Conservation (phyloP, 2,797 vertebrate species). For the Arnoldichthys spilopterus region DNA sequence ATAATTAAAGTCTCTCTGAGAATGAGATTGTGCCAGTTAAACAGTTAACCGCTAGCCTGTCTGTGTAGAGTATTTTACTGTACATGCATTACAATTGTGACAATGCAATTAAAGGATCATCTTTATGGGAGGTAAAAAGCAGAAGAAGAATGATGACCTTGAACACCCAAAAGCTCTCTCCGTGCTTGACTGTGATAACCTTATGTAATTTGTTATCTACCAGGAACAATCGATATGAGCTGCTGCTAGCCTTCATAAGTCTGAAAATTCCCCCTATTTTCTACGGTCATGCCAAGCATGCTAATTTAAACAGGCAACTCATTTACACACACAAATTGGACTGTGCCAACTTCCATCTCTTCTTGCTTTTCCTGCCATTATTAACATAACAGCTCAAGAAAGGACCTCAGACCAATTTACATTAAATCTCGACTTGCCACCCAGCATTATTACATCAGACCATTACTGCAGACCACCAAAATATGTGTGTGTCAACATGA, state of each 20-base stretch:
- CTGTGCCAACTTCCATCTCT: slow-evolving; percentile 30
- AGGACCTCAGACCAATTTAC: slow-evolving; percentile 39
- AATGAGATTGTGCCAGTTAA: not conserved
- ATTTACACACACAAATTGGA: slow-evolving; percentile 55
- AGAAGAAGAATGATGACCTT: not conserved
- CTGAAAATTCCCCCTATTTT: slow-evolving; percentile 37
- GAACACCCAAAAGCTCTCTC: not conserved
- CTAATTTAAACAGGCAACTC: slow-evolving; percentile 49
- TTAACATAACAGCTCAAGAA: slow-evolving; percentile 28
- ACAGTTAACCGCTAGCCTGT: not conserved
- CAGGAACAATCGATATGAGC: slow-evolving; percentile 39
- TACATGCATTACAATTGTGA: not conserved
- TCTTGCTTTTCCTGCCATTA: slow-evolving; percentile 40
- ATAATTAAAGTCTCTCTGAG: not conserved
- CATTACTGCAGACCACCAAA: slow-evolving; percentile 9
- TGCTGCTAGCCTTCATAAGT: slow-evolving; percentile 38
- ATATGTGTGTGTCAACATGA: slow-evolving; percentile 33
- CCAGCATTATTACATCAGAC: slow-evolving; percentile 24
- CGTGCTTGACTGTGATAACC: slow-evolving; percentile 25
- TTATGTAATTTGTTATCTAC: slow-evolving; percentile 26
- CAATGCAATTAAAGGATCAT: not conserved
- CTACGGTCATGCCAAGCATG: slow-evolving; percentile 41
- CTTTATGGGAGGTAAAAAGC: not conserved
- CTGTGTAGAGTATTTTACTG: not conserved
- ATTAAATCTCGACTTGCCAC: slow-evolving; percentile 24